Percentiles rank a stretch among this genome's conserved stretches.
Conservation (phyloP, 2,888 invertebrate genomes). For the Troides helena region DNA sequence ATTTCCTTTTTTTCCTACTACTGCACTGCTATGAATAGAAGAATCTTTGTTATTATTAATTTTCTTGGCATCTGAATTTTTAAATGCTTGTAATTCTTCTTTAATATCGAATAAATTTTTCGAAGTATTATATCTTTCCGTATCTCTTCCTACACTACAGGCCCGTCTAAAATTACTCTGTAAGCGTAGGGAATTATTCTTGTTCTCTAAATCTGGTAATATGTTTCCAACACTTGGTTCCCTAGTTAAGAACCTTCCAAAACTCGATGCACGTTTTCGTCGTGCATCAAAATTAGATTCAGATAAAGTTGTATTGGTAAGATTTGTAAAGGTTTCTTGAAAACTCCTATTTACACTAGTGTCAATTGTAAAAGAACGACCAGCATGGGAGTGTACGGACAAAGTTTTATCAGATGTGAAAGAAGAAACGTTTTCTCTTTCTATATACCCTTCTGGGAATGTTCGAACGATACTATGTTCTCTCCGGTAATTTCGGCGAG, state of each 20-base stretch:
- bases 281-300: conserved; percentile 48
- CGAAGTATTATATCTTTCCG: conserved; percentile 36
- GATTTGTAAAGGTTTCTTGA: conserved; percentile 47
- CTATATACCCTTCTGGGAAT: conserved; percentile 30
- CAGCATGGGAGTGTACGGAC: conserved; percentile 49
- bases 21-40: conserved; percentile 14
- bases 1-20: conserved; percentile 29
- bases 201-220: conserved; percentile 20
- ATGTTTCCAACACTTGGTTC: conserved; percentile 29
- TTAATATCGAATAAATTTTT: conserved; percentile 62
- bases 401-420: conserved; percentile 40
- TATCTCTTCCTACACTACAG: conserved; percentile 60
- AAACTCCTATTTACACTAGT: conserved; percentile 65
- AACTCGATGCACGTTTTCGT: conserved; percentile 63
- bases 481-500: conserved; percentile 37
- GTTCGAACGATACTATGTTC: conserved; percentile 47
- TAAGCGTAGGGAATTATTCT: conserved; percentile 30
- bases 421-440: conserved; percentile 31
- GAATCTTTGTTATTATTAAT: background rate
- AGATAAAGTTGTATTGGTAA: conserved; percentile 10
- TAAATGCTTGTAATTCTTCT: conserved; percentile 60
- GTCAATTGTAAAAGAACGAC: conserved; percentile 62
- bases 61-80: conserved; percentile 36
- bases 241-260: conserved; percentile 52
- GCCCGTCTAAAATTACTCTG: conserved; percentile 52